These are phyloP conservation scores for Horisme vitalbata DNA, from an alignment of 2,888 invertebrate species.

Conservation along the genomic window DNA sequence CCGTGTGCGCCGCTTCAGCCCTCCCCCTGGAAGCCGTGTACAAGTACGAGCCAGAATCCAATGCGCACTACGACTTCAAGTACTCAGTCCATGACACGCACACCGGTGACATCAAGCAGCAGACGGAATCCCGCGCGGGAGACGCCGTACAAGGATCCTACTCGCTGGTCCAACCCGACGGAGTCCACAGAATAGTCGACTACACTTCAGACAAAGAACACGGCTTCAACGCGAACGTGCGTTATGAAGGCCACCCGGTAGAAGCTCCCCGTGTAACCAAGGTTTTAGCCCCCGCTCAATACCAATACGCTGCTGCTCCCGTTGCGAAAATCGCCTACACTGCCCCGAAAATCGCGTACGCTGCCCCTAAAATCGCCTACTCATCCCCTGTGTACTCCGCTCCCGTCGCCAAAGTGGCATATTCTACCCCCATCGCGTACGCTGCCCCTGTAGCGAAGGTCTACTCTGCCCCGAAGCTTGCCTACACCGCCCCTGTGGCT, in stretches of 20 bases:
- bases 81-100: slow-evolving; percentile 73
- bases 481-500: slow-evolving; percentile 47
- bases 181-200: slow-evolving; percentile 70
- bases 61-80: slow-evolving; percentile 70
- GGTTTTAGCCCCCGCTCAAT: slow-evolving; percentile 40
- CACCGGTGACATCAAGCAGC: slow-evolving; percentile 74
- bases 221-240: slow-evolving; percentile 75
- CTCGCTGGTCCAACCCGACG: slow-evolving; percentile 75
- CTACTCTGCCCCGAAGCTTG: slow-evolving; percentile 38
- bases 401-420: slow-evolving; percentile 34
- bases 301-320: slow-evolving; percentile 41
- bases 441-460: slow-evolving; percentile 38
- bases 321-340: slow-evolving; percentile 44
- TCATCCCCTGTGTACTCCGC: slow-evolving; percentile 35
- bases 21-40: slow-evolving; percentile 55
- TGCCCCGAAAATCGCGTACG: slow-evolving; percentile 34
- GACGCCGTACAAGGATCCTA: slow-evolving; percentile 73
- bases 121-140: slow-evolving; percentile 70
- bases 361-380: slow-evolving; percentile 24
- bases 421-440: slow-evolving; percentile 24
- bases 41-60: slow-evolving; percentile 55
- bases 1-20: slow-evolving; percentile 33
- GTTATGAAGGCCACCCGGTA: slow-evolving; percentile 68
- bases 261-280: slow-evolving; percentile 40
- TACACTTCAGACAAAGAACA: slow-evolving; percentile 68